Conservation (phyloP, 2,113 vertebrate genomes). For the Lampris incognitus region DNA sequence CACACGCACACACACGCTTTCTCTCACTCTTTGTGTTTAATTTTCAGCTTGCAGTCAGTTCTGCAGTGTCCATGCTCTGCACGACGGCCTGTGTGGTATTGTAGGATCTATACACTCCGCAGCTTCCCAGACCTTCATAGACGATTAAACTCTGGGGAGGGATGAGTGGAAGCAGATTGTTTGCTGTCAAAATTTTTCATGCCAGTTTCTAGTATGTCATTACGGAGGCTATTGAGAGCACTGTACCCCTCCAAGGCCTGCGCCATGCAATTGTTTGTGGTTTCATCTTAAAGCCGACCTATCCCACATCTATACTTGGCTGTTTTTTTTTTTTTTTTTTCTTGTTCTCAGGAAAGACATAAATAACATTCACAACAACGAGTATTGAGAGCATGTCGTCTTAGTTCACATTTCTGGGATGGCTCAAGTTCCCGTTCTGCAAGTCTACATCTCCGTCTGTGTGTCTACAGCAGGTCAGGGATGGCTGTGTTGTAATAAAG, state of each 20-base stretch:
- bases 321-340: conserved; percentile 48
- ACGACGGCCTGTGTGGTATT: conserved; percentile 9
- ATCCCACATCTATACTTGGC: conserved; percentile 38
- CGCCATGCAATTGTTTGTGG: conserved; percentile 44
- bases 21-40: neutral
- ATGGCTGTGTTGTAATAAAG: conserved; percentile 34
- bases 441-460: conserved; percentile 29
- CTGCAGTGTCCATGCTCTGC: neutral
- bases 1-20: neutral
- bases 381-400: conserved; percentile 50
- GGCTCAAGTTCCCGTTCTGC: conserved; percentile 33
- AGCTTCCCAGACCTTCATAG: conserved; percentile 1
- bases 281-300: conserved; percentile 15
- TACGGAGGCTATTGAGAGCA: conserved; percentile 27
- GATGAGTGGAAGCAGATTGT: conserved; percentile 51
- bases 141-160: conserved; percentile 36
- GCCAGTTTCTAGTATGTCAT: conserved; percentile 45
- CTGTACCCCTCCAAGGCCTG: neutral
- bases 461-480: conserved; percentile 27
- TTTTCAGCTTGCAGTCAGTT: neutral
- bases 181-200: conserved; percentile 56
- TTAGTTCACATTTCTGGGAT: conserved; percentile 59
- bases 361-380: conserved; percentile 41
- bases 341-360: conserved; percentile 45
- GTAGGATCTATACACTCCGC: neutral